Percentiles rank a stretch among this genome's conserved stretches.
Conservation (phyloP, 2,797 vertebrate species). For the Sebastes steindachneri region DNA sequence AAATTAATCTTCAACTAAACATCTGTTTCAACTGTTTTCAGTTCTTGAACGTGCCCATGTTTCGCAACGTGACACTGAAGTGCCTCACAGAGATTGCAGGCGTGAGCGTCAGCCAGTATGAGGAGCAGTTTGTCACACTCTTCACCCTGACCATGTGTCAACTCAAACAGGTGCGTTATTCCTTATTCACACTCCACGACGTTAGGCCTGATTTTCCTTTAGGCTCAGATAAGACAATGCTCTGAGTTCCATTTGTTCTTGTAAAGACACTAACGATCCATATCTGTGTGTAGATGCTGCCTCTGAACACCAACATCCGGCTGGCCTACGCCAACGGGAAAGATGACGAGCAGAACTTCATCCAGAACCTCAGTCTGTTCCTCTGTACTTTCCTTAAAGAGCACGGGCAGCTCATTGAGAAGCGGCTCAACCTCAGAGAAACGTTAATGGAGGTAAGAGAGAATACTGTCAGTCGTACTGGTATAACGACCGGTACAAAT, state of each 20-base stretch:
- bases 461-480: neutral
- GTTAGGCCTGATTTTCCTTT: no score
- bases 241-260: neutral
- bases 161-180: conserved; percentile 89
- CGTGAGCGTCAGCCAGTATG: conserved; percentile 96
- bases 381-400: conserved; percentile 98
- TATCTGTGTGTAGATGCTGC: conserved; percentile 88
- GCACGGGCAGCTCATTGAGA: conserved; percentile 95
- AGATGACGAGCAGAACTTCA: conserved; percentile 98
- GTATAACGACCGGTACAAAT: neutral
- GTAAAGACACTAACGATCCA: neutral
- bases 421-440: conserved; percentile 92
- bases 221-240: neutral
- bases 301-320: conserved; percentile 96
- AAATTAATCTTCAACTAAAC: neutral
- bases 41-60: conserved; percentile 99
- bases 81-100: conserved; percentile 98
- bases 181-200: no score
- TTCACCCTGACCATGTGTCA: conserved; percentile 99
- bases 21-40: conserved; percentile 49
- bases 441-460: conserved; percentile 93
- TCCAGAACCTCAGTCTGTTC: conserved; percentile 97
- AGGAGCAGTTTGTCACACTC: conserved; percentile 95
- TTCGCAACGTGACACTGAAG: conserved; percentile 97
- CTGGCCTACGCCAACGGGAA: conserved; percentile 96